Percentiles rank a stretch among this genome's conserved stretches.
Conservation (phyloP, 2,113 vertebrate genomes). For the Bombycilla garrulus region DNA sequence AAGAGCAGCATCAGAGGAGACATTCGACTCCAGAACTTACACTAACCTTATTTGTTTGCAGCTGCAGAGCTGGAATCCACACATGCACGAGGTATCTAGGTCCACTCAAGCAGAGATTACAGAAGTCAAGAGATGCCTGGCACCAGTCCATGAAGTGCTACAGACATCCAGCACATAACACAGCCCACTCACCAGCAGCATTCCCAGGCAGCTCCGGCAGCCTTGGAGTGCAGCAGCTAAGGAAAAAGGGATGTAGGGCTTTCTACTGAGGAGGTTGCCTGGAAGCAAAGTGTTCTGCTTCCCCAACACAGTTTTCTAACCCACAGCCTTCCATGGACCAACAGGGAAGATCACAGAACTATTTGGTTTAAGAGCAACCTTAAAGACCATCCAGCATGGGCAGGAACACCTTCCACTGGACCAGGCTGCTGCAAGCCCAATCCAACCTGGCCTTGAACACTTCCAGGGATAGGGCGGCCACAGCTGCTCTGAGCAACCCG, state of each 20-base stretch:
- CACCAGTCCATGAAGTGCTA: background rate
- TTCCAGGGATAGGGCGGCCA: background rate
- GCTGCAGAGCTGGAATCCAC: background rate
- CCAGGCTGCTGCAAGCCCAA: background rate
- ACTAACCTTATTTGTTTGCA: slow-evolving; percentile 7
- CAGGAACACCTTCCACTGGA: background rate
- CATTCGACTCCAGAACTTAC: background rate
- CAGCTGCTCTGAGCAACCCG: background rate
- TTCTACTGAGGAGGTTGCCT: fast-evolving
- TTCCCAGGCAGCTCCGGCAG: background rate
- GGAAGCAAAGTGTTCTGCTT: background rate
- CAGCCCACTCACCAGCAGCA: background rate
- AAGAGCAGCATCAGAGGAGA: background rate
- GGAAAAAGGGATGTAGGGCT: background rate
- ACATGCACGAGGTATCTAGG: slow-evolving; percentile 4
- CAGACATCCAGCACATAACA: background rate
- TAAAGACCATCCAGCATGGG: background rate
- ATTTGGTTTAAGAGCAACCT: background rate
- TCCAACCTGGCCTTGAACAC: background rate
- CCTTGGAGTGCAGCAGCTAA: background rate
- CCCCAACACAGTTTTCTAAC: background rate
- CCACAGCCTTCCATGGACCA: background rate
- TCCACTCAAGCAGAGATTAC: slow-evolving; percentile 51
- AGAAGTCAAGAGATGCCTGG: slow-evolving; percentile 50
- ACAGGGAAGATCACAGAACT: background rate